Base-by-base conservation (phyloP, 2,888 invertebrate species). In the Andricus curvator region DNA sequence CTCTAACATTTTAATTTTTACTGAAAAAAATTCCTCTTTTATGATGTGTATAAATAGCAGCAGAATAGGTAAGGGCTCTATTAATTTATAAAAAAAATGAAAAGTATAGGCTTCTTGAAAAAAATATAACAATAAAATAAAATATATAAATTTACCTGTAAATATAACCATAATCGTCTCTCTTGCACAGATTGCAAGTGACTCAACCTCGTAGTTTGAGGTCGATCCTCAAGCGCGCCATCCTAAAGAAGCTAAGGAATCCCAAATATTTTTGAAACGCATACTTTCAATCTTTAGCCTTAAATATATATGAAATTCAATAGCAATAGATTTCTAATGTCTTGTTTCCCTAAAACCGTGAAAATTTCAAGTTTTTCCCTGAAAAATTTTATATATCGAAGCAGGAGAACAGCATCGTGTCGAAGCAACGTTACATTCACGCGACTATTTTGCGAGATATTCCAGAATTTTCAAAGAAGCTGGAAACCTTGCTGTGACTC, bases 341-440 rank as follows among this genome's bases (percentile, higher is more conserved):
- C 68, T 60, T 87, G 93, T 93, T 93, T 93, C 93, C 93, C 91
- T 93, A 90, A 93, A 93, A 92, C 89, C 89, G 87, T 91, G 91
- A 91, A 93, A 92, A 94, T 94, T 94, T 93, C 93, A 92, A 92
- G 93, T 93, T 94, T 94, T 94, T 94, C 94, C 94, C 93, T 94
- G 94, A 94, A 94, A 94, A 93, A 93, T 94, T 93, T 94, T 94
- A 94, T 94, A 94, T 94, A 94, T 94, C 92, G 93, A 93, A 93
- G 85, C 93, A 94, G 94, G 94, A 93, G 88, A 91, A 87, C 93
- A 94, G 92, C 89, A 93, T 82, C 84, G 81, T 79, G 80, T 85
- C 84, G 89, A 88, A 89, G 89, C 88, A 87, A 86, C 85, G 85
- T 88, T 85, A 83, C 86, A 84, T 85, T 84, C 84, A 85, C 87